Evolutionary conservation across 2,113 vertebrate species (phyloP).

Genomic region (Ciconia stormi): DNA sequence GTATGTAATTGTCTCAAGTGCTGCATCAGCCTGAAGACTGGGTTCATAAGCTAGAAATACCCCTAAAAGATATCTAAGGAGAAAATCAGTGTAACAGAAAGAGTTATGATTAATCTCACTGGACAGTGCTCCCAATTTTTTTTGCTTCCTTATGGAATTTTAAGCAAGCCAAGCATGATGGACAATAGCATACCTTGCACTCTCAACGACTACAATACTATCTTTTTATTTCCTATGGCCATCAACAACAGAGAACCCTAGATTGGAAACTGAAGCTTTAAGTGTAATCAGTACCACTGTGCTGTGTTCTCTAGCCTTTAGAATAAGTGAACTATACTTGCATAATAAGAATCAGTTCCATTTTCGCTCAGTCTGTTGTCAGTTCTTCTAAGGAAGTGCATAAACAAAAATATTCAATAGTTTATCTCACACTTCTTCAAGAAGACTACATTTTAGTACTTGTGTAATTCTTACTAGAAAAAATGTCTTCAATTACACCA

Average conservation of each 20-base stretch:
- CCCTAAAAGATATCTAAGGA: background rate
- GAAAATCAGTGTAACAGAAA: background rate
- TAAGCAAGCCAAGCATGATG: fast-evolving
- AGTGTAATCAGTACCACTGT: background rate
- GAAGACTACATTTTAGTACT: background rate
- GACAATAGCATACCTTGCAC: background rate
- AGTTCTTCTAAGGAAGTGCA: background rate
- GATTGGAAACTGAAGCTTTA: background rate
- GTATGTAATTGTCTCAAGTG: background rate
- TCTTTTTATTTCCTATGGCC: background rate
- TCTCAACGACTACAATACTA: background rate
- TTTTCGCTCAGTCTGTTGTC: background rate
- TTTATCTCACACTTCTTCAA: background rate
- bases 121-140: background rate
- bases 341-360: background rate
- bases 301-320: background rate
- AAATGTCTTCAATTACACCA: background rate
- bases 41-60: background rate
- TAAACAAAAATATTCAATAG: background rate
- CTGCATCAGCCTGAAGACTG: background rate
- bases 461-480: background rate
- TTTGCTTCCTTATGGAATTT: background rate
- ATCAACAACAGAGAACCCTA: background rate
- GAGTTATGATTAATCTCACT: background rate
- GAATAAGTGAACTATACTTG: background rate